phyloP scores from a whole-genome alignment of 2,113 vertebrate genomes.

The Himantopus leucocephalus region DNA sequence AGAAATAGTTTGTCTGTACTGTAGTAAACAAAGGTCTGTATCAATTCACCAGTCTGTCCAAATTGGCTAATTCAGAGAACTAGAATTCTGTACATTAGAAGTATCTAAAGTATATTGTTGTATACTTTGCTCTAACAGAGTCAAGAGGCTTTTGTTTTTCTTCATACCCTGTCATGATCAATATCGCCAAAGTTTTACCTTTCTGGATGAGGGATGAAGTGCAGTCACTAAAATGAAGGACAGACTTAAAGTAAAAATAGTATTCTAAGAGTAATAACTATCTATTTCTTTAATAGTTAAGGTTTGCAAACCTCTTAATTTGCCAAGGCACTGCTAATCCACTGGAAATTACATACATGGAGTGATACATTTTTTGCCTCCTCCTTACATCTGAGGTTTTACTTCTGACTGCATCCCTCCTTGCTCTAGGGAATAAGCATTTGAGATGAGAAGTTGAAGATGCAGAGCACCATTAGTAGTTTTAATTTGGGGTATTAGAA shows the following conservation, averaged over 20 bases:
- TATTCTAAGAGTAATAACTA: neutral
- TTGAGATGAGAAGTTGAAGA: neutral
- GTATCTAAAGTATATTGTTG: neutral
- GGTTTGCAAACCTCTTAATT: neutral
- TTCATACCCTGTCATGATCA: neutral
- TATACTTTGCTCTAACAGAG: neutral
- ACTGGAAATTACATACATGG: neutral
- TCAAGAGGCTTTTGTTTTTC: neutral
- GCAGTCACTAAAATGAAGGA: neutral
- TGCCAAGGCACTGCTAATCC: neutral
- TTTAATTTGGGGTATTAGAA: neutral
- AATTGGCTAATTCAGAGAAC: neutral
- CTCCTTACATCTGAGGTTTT: neutral
- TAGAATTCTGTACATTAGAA: neutral
- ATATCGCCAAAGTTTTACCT: neutral
- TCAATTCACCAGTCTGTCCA: neutral
- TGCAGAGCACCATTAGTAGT: neutral
- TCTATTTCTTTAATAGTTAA: neutral
- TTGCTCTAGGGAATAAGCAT: neutral
- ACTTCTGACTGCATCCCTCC: neutral
- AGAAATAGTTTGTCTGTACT: neutral
- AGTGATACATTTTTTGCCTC: neutral
- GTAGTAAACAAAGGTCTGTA: neutral
- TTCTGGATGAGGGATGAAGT: neutral
- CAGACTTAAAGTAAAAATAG: neutral